phyloP scores from a whole-genome alignment of 2,888 invertebrate species.

The Trachelus tabidus region DNA sequence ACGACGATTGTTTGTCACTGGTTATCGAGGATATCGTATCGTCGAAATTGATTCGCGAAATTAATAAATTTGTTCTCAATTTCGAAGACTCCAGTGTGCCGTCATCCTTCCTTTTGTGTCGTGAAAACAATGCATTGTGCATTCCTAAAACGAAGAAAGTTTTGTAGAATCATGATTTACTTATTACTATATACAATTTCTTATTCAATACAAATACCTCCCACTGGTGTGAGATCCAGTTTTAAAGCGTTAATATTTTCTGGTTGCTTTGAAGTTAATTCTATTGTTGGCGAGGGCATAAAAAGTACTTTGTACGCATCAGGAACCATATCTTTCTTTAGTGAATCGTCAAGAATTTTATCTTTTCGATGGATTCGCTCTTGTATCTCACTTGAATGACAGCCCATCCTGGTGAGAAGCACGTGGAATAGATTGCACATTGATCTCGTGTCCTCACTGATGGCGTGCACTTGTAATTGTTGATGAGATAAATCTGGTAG shows the following conservation, averaged over 20 bases:
- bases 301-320: constrained; percentile 43
- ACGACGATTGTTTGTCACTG: constrained; percentile 21
- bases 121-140: constrained; percentile 44
- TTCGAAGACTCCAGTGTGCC: constrained; percentile 22
- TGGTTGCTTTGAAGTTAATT: constrained; percentile 39
- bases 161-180: neutral
- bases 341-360: neutral
- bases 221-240: constrained; percentile 54
- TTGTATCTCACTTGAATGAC: constrained; percentile 21
- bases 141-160: constrained; percentile 20
- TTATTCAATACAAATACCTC: constrained; percentile 35
- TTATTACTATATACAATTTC: constrained; percentile 1
- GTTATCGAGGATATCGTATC: constrained; percentile 26
- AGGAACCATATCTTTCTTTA: constrained; percentile 16
- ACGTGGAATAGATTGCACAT: constrained; percentile 37
- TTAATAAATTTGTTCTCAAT: constrained; percentile 33
- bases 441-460: constrained; percentile 41
- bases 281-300: constrained; percentile 51
- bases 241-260: constrained; percentile 17
- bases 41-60: constrained; percentile 43
- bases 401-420: constrained; percentile 27
- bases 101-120: constrained; percentile 37
- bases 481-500: constrained; percentile 40
- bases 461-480: constrained; percentile 44
- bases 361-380: constrained; percentile 9